Percentiles rank a stretch among this genome's conserved stretches.
Evolutionary conservation across 2,888 invertebrate genomes (phyloP).

Genomic region (Periphyllus acericola): DNA sequence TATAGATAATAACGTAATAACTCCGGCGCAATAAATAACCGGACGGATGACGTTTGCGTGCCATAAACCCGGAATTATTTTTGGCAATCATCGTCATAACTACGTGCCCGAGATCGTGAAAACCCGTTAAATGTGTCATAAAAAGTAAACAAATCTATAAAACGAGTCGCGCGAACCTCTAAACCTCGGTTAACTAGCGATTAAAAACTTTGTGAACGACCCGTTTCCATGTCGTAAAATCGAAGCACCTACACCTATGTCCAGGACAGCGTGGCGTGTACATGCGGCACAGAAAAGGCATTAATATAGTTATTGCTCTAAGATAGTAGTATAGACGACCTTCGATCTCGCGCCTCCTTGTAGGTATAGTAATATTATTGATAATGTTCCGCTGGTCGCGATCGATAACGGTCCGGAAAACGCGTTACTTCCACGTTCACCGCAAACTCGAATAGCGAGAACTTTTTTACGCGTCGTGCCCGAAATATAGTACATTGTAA

Average conservation of each 20-base stretch:
- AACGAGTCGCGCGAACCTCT: conserved; percentile 3
- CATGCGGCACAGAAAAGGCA: neutral
- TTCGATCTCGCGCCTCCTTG: neutral
- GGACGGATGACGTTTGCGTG: neutral
- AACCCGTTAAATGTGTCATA: neutral
- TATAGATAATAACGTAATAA: neutral
- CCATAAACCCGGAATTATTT: conserved; percentile 32
- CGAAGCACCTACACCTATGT: neutral
- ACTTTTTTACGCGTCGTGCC: no score
- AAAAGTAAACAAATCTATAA: conserved; percentile 51
- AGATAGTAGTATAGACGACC: conserved; percentile 23
- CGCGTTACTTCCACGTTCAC: no score
- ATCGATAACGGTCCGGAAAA: neutral
- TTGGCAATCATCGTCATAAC: conserved; percentile 11
- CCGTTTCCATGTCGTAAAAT: conserved; percentile 14
- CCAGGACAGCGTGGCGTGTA: no score
- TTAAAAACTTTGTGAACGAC: conserved; percentile 37
- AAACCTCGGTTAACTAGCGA: conserved; percentile 23
- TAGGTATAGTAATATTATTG: neutral
- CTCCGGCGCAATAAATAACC: neutral
- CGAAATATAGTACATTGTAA: neutral
- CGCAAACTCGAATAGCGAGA: no score
- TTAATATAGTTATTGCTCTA: conserved; percentile 21
- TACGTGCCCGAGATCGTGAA: neutral
- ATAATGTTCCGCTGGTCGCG: neutral